phyloP scores from a whole-genome alignment of 1,140 invertebrate species.

The Polyergus mexicanus region DNA sequence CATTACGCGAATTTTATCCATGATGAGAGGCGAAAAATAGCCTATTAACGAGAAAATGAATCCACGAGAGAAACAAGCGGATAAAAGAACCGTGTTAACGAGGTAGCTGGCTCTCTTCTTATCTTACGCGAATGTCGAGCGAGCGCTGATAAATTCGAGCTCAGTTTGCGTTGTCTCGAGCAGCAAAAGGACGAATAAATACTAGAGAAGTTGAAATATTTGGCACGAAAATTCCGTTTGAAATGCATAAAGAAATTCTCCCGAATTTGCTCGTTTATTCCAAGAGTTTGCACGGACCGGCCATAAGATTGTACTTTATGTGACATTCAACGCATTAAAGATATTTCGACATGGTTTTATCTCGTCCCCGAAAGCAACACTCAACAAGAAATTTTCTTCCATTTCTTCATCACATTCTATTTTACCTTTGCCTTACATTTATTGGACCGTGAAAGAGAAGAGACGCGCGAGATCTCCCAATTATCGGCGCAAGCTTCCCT shows the following conservation, averaged over 20 bases:
- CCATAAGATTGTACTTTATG: constrained; percentile 71
- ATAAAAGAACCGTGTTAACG: constrained; percentile 66
- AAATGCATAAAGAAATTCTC: constrained; percentile 75
- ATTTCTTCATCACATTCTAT: background rate
- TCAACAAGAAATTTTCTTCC: constrained; percentile 28
- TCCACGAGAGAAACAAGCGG: background rate
- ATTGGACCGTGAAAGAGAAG: background rate
- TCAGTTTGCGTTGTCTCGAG: constrained; percentile 53
- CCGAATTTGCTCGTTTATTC: constrained; percentile 66
- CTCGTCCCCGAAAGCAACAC: background rate
- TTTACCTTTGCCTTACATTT: background rate
- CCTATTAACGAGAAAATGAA: constrained; percentile 23
- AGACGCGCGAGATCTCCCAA: constrained; percentile 48
- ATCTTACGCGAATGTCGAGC: constrained; percentile 60
- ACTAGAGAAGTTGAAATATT: constrained; percentile 43
- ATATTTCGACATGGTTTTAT: constrained; percentile 37
- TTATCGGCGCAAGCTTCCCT: constrained; percentile 63
- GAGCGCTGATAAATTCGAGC: constrained; percentile 48
- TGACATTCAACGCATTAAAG: constrained; percentile 66
- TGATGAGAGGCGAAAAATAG: constrained; percentile 4
- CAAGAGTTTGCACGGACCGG: constrained; percentile 52
- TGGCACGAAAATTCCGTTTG: constrained; percentile 66
- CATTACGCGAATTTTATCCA: background rate
- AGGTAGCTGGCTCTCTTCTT: constrained; percentile 49
- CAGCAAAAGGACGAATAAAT: background rate